Percentiles rank a stretch among this genome's conserved stretches.
phyloP scores from a whole-genome alignment of 2,113 vertebrate species.

The Nycticebus coucang region DNA sequence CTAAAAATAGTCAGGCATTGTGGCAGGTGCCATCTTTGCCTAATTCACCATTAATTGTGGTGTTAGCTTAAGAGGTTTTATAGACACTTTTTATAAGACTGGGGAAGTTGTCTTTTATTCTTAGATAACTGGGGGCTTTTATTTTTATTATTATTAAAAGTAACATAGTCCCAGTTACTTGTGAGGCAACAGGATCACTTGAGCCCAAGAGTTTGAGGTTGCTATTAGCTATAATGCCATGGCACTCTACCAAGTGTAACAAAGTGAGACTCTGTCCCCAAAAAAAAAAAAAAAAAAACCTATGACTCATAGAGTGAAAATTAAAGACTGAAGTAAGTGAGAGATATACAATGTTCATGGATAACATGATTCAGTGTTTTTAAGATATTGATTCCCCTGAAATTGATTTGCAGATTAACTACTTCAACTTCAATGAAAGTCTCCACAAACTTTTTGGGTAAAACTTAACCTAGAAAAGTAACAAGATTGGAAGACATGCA shows the following conservation, averaged over 20 bases:
- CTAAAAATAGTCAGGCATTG: too few relatives aligned
- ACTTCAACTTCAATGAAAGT: neutral
- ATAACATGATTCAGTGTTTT: neutral
- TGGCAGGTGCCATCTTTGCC: neutral
- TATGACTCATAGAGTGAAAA: neutral
- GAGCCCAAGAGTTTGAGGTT: too few relatives aligned
- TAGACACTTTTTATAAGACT: neutral
- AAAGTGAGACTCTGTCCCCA: too few relatives aligned
- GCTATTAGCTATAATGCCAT: too few relatives aligned
- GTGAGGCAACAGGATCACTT: too few relatives aligned
- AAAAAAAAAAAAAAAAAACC: too few relatives aligned
- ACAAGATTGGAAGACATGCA: neutral
- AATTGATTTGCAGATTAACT: conserved; percentile 16
- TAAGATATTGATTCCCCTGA: neutral
- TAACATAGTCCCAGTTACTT: too few relatives aligned
- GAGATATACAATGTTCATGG: neutral
- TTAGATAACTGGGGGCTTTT: too few relatives aligned
- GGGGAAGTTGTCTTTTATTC: too few relatives aligned
- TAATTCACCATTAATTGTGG: neutral
- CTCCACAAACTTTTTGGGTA: neutral
- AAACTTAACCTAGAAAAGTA: neutral
- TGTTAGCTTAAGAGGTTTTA: neutral
- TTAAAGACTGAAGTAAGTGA: neutral
- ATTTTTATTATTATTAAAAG: too few relatives aligned
- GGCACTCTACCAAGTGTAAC: too few relatives aligned